Evolutionary conservation across 2,888 invertebrate species (phyloP).

Genomic region (Athalia circularis): DNA sequence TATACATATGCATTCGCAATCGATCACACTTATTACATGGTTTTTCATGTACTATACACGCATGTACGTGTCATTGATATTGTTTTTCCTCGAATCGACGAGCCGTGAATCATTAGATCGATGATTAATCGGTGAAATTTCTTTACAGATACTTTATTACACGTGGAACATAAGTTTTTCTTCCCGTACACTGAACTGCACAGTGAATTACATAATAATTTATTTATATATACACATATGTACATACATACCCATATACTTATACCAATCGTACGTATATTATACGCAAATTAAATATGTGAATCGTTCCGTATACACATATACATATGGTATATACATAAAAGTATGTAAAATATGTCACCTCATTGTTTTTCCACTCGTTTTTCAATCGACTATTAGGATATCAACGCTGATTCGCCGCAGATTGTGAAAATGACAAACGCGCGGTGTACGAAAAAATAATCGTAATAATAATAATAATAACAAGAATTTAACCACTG

Average conservation of each 20-base stretch:
- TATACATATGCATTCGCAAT: not conserved
- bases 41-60: not conserved
- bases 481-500: too few species aligned
- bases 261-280: too few species aligned
- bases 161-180: not conserved
- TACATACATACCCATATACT: too few species aligned
- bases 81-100: slow-evolving; percentile 24
- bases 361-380: slow-evolving; percentile 26
- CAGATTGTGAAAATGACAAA: too few species aligned
- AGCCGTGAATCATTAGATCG: slow-evolving; percentile 13
- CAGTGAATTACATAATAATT: too few species aligned
- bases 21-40: not conserved
- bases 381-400: not conserved
- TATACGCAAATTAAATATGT: too few species aligned
- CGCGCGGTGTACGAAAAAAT: too few species aligned
- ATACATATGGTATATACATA: too few species aligned
- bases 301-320: too few species aligned
- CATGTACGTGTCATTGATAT: slow-evolving; percentile 20
- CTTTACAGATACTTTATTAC: not conserved
- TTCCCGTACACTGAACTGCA: not conserved
- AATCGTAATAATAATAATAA: too few species aligned
- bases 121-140: slow-evolving; percentile 28
- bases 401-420: not conserved
- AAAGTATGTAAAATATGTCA: too few species aligned
- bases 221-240: too few species aligned